Base-by-base conservation (phyloP, 1,140 invertebrate genomes). In the Drosophila auraria region DNA sequence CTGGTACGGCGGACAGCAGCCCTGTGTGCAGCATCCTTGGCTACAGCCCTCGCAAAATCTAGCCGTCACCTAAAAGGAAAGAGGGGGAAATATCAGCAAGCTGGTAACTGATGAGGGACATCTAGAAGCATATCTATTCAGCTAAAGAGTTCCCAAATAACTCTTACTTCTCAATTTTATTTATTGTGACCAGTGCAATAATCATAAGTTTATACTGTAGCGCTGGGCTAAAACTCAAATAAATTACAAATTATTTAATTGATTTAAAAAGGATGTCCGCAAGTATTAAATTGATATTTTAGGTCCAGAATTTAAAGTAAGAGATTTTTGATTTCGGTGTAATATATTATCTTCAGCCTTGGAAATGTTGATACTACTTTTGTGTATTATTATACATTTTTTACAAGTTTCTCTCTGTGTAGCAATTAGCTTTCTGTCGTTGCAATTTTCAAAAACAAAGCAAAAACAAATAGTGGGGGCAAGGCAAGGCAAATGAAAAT, bases 21-120 rank as follows among this genome's bases (percentile, higher is more conserved):
- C 96, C 91, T 95, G 94, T 45, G 95, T 94, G 93, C 96, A 97
- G 92, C 96, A 96, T 86, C 95, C 94, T 92, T 96, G 96, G 20
- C 63, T 95, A 95, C 69, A 95, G 50, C 94, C 95, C 79, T 94
- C 93, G 80, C 95, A 95, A 57, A 92, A 92, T 59, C 92, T 86
- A 30, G 91, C 91, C 47, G 76, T 60, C 38, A 93, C 92, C 92
- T 92, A 69, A 6, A 23, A 36, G 9, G 9, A 36, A 36, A 78
- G 25, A 20, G 5, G 61, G 8, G 44, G 23, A 7, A 20, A 56
- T 27, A 25, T 25, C n/a, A 42, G 17, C 27, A 23, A 42, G 11
- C 1, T 4, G 30, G 5, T 44, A 44, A 42, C 14, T 42, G 56
- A 25, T 36, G 33, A 36, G 33, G 9, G 33, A 11, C 33, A 36